Conservation (phyloP, 1,140 invertebrate species). For the Phymastichus coffea region DNA sequence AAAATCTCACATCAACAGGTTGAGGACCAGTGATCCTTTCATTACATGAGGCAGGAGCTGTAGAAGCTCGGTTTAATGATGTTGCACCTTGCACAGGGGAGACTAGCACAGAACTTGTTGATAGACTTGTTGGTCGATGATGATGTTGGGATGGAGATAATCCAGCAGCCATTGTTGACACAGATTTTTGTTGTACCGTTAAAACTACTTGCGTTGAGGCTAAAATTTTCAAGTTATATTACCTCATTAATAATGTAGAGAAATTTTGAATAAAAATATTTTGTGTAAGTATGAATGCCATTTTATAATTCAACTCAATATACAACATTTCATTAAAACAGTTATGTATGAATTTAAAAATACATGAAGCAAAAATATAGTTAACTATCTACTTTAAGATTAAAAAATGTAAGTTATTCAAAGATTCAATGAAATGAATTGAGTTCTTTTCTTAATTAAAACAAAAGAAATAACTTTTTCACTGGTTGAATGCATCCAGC, state of each 20-base stretch:
- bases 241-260: too few species aligned
- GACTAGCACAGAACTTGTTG: constrained; percentile 41
- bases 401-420: too few species aligned
- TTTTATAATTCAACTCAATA: too few species aligned
- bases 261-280: too few species aligned
- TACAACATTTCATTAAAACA: too few species aligned
- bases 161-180: constrained; percentile 35
- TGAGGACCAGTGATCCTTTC: constrained; percentile 81
- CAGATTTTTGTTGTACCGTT: constrained; percentile 62
- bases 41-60: constrained; percentile 49
- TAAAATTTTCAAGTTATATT: too few species aligned
- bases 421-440: too few species aligned
- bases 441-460: neutral
- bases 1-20: constrained; percentile 76
- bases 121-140: constrained; percentile 48
- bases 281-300: too few species aligned
- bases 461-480: neutral
- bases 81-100: constrained; percentile 47
- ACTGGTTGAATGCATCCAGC: constrained; percentile 1
- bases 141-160: constrained; percentile 42
- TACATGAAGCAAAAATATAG: too few species aligned
- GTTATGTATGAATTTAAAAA: too few species aligned
- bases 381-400: too few species aligned
- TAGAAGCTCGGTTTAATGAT: constrained; percentile 46
- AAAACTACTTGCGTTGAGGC: constrained; percentile 64